phyloP scores from a whole-genome alignment of 2,113 vertebrate genomes.

The Pterocles burchelli region DNA sequence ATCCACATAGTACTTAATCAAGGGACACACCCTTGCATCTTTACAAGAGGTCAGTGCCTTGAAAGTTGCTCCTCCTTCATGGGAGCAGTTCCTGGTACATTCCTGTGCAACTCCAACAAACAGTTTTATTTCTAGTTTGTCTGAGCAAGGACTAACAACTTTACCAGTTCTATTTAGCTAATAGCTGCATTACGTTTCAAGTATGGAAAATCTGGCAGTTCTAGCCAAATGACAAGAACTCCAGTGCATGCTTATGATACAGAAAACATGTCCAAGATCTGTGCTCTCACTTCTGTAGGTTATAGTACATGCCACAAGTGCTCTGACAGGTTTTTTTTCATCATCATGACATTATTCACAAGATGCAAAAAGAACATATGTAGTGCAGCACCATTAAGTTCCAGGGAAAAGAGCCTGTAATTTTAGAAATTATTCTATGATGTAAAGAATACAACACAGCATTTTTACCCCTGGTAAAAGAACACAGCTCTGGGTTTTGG shows the following conservation, averaged over 20 bases:
- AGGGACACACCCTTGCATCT: neutral
- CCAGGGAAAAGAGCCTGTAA: neutral
- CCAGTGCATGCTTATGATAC: neutral
- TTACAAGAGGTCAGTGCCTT: neutral
- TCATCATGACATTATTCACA: neutral
- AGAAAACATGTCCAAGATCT: neutral
- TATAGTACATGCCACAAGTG: neutral
- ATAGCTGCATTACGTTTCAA: neutral
- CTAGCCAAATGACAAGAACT: neutral
- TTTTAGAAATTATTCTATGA: neutral
- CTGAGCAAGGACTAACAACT: neutral
- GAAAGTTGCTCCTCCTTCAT: neutral
- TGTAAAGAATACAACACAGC: neutral
- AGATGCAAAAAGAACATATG: neutral
- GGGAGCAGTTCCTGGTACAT: neutral
- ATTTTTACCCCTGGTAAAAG: neutral
- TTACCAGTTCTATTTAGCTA: neutral
- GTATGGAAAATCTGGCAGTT: neutral
- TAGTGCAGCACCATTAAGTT: neutral
- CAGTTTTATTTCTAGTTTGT: neutral
- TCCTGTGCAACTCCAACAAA: neutral
- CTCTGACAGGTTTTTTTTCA: neutral
- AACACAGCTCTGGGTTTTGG: neutral
- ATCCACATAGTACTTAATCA: neutral
- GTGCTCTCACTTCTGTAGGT: neutral